A percentile compares a stretch with the other conserved stretches of the same genome.
Conservation (phyloP, 2,113 vertebrate genomes). For the Triplophysa tibetana region DNA sequence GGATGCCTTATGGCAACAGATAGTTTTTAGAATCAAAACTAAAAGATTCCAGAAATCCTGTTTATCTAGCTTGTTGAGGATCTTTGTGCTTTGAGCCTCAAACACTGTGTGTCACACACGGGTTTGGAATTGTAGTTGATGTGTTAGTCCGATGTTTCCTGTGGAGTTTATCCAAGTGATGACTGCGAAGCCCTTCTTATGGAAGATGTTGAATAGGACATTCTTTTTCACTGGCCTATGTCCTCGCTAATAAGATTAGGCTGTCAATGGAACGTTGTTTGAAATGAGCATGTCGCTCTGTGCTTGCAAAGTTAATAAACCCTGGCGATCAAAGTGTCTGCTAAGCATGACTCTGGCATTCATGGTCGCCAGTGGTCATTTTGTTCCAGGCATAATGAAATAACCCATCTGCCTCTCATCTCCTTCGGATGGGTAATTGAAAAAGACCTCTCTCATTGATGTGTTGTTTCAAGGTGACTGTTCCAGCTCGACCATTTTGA, state of each 20-base stretch:
- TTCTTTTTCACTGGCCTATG: conserved; percentile 48
- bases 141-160: not conserved
- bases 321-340: conserved; percentile 58
- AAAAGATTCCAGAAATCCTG: not conserved
- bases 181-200: not conserved
- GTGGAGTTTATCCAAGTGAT: not conserved
- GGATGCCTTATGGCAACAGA: not conserved
- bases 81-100: not conserved
- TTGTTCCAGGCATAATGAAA: conserved; percentile 16
- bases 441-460: not conserved
- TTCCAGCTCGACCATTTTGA: too few species aligned
- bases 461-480: not conserved
- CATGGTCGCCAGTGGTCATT: not conserved
- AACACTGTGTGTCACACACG: not conserved
- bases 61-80: not conserved
- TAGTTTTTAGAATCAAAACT: not conserved
- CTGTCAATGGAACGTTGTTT: conserved; percentile 54
- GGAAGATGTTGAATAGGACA: conserved; percentile 10
- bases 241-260: conserved; percentile 65
- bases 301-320: conserved; percentile 60
- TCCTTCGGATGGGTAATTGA: conserved; percentile 5
- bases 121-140: not conserved
- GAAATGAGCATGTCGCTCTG: conserved; percentile 35
- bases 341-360: conserved; percentile 48
- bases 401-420: conserved; percentile 9